Evolutionary conservation across 1,140 invertebrate genomes (phyloP), one percentile per base, ranked within the genome.

Genomic region (Globodera rostochiensis): DNA sequence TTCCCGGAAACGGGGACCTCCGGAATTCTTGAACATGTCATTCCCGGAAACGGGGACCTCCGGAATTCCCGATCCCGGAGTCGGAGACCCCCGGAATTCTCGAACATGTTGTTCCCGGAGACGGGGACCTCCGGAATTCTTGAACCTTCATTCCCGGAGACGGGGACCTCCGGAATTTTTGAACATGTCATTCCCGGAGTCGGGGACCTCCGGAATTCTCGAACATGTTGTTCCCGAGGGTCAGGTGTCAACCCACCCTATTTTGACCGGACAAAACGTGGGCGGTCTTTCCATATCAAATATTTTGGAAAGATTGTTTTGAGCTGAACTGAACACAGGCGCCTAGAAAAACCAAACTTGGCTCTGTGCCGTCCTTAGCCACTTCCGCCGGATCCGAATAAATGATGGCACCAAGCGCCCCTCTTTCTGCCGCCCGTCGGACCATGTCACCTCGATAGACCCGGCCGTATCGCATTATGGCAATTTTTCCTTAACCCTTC

Each of bases 381-480:
- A 84, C 84, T 79, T 89, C 89, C 13, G 69, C 81, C 0, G 88
- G 88, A 78, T 89, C 88, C 6, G 89, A 90, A 77, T 80, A 89
- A 7, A 89, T 47, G 45, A 89, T 85, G n/a, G 80, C 88, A 25
- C 83, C 88, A n/a, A 86, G 82, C 11, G 88, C 88, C 13, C 89
- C 89, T n/a, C 74, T 21, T 19, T 36, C 21, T 25, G 80, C 36
- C 2, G 88, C 88, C 45, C 77, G 46, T n/a, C 71, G 50, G 9
- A 90, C 85, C 80, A 87, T 89, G 46, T 85, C 82, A 4, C 88
- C 88, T 8, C 88, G 82, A 60, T 84, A 89, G 6, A 67, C 80
- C 46, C 49, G 36, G 11, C 87, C 86, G 70, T 88, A 88, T 13
- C 88, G 83, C 19, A 88, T 70, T 13, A 89, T 46, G 36, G 36